Base-by-base conservation (phyloP, 2,888 invertebrate genomes). In the Eupithecia centaureata region DNA sequence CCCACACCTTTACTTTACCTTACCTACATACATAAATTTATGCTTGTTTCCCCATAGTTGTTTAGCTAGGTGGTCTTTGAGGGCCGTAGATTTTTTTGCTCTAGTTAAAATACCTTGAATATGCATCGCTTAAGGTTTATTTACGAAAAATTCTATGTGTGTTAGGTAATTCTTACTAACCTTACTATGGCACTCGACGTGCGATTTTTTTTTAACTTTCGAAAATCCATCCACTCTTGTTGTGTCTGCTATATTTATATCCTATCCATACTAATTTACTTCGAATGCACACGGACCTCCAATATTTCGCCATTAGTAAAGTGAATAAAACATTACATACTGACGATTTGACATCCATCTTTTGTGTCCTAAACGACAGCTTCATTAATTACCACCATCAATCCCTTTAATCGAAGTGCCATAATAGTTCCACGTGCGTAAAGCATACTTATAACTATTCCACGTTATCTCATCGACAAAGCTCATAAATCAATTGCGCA, bases 401-500 rank as follows among this genome's bases (percentile, higher is more conserved):
- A 30, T 30, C 57, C 57, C 5, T 30, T 27, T 52, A 52, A 27
- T 33, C n/a, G 22, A 33, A 18, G 30, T 15, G 32, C 18, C 18
- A 25, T 38, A 62, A 35, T 15, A 76, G 76, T 75, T 72, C 72
- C 79, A 77, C 78, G 76, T 77, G 78, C 78, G 73, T 74, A 70
- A 68, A 68, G 18, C 30, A 28, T 22, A 25, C 27, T 3, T 35
- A 12, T 35, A 60, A 42, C 8, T 61, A 66, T 58, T 61, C 61
- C 22, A 54, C 60, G 58, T 65, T 68, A 52, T 61, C 51, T 64
- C 65, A 62, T 67, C 75, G 80, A 82, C 82, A 80, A 79, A 76
- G 71, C 74, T 73, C 76, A 84, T 88, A 84, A 89, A 87, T 89
- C 86, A 88, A 78, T 82, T 80, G 78, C 76, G 77, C 84, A 84